Evolutionary conservation across 1,140 invertebrate species (phyloP), one percentile per base, ranked within the genome.

Genomic region (Coelopa frigida): DNA sequence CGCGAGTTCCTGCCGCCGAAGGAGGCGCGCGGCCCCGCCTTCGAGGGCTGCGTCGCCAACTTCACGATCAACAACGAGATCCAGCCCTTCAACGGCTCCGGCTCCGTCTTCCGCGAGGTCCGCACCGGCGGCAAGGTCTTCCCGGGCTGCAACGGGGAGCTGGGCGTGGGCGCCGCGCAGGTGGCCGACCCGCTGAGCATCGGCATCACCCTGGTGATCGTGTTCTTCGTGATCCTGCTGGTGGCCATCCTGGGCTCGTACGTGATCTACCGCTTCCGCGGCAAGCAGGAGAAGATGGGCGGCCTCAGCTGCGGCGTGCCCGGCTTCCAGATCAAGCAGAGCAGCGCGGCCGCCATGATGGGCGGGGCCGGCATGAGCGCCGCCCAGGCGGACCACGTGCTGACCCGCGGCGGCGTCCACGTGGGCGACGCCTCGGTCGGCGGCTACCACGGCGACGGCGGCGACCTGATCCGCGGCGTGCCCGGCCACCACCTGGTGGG

Each of bases 171-270:
- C 27, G 78, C 83, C 5, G 80, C 84, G 1, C 80, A 85, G 44
- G 80, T 82, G 1, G 82, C 89, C 5, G 87, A 92, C 74, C 89
- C 89, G 1, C 70, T 94, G 1, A 89, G 85, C 55, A 89, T 94
- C 32, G 90, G 91, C 23, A 85, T 94, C 26, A 92, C 89, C 2
- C 72, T 97, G 18, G 89, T 97, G 1, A 91, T 96, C 35, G 86
- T 94, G 4, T 96, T 97, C 72, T 94, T 97, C 58, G 82, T 92
- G 3, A 87, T 91, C 36, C 71, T 94, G 8, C 75, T 94, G 15
- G 80, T 93, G 6, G 89, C 89, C 2, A 92, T 94, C 46, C 72
- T 91, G 20, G 83, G 89, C 5, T 92, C 87, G 38, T 94, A 94
- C 61, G 76, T 94, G 3, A 87, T 94, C 7, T 94, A 93, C 65